phyloP scores from a whole-genome alignment of 2,113 vertebrate genomes.

The Typhlomys cinereus region DNA sequence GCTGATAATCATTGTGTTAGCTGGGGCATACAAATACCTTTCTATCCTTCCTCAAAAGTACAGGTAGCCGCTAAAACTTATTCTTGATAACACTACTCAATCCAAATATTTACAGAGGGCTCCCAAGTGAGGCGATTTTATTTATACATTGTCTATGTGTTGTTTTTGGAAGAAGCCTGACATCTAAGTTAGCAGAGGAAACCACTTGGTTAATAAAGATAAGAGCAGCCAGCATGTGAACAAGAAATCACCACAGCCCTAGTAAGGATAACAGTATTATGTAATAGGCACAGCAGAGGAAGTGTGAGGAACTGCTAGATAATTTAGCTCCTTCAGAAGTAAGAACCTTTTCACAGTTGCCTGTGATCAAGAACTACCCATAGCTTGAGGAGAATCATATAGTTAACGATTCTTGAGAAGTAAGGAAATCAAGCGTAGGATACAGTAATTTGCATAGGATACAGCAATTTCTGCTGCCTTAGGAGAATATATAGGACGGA shows the following conservation, averaged over 20 bases:
- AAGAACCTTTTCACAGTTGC: neutral
- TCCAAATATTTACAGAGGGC: neutral
- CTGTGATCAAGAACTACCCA: neutral
- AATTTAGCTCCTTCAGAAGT: neutral
- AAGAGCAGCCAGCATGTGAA: neutral
- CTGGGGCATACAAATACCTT: neutral
- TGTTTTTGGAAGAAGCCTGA: conserved; percentile 40
- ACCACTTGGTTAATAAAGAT: conserved; percentile 28
- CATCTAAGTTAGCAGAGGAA: conserved; percentile 47
- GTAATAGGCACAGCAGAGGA: neutral
- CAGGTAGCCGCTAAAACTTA: neutral
- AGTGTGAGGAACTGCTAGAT: neutral
- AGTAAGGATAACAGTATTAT: conserved; percentile 23
- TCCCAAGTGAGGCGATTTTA: neutral
- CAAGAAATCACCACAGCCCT: neutral
- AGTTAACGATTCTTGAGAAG: conserved; percentile 20
- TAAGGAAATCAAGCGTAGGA: too few relatives aligned
- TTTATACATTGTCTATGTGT: neutral
- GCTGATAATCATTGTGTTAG: neutral
- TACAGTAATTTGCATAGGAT: neutral
- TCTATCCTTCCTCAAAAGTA: conserved; percentile 4
- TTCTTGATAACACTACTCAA: neutral
- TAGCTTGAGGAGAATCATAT: neutral
- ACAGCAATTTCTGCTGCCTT: neutral
- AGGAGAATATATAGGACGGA: neutral